A percentile compares a stretch with the other conserved stretches of the same genome.
Conservation (phyloP, 2,888 invertebrate genomes). For the Lypha dubia region DNA sequence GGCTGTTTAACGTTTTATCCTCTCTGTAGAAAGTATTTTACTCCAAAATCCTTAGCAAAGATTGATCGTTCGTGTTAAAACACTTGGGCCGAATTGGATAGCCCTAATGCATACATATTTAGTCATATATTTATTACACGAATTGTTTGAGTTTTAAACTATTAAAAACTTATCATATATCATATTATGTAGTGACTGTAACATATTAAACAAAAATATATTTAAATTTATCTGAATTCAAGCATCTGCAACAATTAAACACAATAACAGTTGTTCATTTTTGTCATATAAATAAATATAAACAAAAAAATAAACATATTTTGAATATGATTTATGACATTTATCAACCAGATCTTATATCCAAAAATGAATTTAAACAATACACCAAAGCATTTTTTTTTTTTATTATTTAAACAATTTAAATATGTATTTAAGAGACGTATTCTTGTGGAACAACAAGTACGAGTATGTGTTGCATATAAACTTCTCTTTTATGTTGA, state of each 20-base stretch:
- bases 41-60: too few species aligned
- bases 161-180: background rate
- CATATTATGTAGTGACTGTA: background rate
- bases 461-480: slow-evolving; percentile 44
- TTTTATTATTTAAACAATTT: slow-evolving; percentile 26
- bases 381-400: background rate
- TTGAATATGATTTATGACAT: slow-evolving; percentile 23
- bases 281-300: background rate
- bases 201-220: background rate
- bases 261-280: background rate
- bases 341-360: slow-evolving; percentile 41
- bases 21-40: too few species aligned
- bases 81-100: too few species aligned
- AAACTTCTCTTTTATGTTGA: background rate
- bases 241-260: background rate
- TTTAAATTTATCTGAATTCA: background rate
- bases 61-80: too few species aligned
- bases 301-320: background rate
- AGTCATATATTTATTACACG: background rate
- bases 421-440: slow-evolving; percentile 42
- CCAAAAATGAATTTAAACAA: slow-evolving; percentile 27
- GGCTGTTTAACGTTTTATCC: too few species aligned
- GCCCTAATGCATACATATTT: too few species aligned
- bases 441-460: slow-evolving; percentile 47
- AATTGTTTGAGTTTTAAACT: background rate